phyloP scores from a whole-genome alignment of 2,888 invertebrate genomes.

The Hesperia comma region DNA sequence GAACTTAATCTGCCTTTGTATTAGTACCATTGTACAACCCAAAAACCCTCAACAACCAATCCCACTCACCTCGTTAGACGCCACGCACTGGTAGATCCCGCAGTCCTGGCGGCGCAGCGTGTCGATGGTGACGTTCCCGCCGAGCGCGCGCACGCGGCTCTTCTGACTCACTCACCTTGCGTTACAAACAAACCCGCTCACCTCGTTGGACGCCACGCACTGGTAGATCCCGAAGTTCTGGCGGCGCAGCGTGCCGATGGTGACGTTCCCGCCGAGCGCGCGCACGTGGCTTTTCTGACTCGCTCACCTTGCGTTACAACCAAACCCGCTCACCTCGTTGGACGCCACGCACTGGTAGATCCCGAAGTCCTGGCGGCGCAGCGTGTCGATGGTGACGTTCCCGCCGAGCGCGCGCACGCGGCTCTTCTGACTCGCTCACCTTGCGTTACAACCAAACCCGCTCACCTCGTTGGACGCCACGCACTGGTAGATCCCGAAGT shows the following conservation, averaged over 20 bases:
- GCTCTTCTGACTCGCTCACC: too few species aligned
- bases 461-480: conserved; percentile 95
- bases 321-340: too few species aligned
- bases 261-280: conserved; percentile 94
- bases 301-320: too few species aligned
- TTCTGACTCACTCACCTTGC: too few species aligned
- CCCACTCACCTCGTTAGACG: conserved; percentile 95
- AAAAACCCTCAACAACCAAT: too few species aligned
- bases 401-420: conserved; percentile 92
- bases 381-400: conserved; percentile 94
- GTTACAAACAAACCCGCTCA: too few species aligned
- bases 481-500: conserved; percentile 98
- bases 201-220: conserved; percentile 96
- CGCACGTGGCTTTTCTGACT: conserved; percentile 92
- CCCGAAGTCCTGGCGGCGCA: conserved; percentile 95
- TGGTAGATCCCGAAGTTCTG: conserved; percentile 98
- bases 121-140: conserved; percentile 96
- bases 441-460: too few species aligned
- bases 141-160: conserved; percentile 89
- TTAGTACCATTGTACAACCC: too few species aligned
- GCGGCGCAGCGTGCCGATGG: conserved; percentile 93
- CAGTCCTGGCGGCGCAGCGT: conserved; percentile 94
- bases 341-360: conserved; percentile 97
- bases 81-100: conserved; percentile 98
- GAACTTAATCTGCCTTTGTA: too few species aligned